Evolutionary conservation across 1,140 invertebrate species (phyloP), one percentile per base, ranked within the genome.

Genomic region (Lepidotrigona ventralis): DNA sequence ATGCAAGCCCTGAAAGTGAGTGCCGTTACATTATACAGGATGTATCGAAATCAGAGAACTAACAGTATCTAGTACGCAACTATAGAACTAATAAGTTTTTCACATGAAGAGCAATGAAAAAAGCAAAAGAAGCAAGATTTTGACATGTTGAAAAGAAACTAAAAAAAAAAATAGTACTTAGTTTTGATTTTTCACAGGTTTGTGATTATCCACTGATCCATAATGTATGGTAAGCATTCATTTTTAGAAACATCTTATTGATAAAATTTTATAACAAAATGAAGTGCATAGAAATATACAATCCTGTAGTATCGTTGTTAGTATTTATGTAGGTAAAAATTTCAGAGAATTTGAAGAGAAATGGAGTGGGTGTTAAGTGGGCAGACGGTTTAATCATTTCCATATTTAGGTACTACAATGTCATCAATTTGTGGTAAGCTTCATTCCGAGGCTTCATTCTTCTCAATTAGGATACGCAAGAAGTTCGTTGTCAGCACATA

Each of bases 11-110:
- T 19, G 80, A 78, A 71, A 85, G 70, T 83, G 51, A 70, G 26
- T 85, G 73, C 64, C 82, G 82, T 83, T 79, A 83, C 39, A 51
- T 73, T 73, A 0, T 87, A 88, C 74, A 87, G 71, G 70, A 70
- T 26, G 46, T 29, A 39, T 39, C 86, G 79, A 75, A 81, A 63
- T 5, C 23, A 12, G 29, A 8, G 68, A 56, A 54, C 63, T 56
- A 70, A 73, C 54, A 73, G 66, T 78, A 78, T 76, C 23, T 12
- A n/a, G n/a, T n/a, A 53, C 23, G 3, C 39, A 51, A 54, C 26
- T 17, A 46, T 64, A 14, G n/a, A 23, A 53, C 4, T 23, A 9
- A 46, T 71, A 15, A 46, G 17, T 17, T 15, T 51, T n/a, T 71
- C 70, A 53, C 70, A 51, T n/a, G 6, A 46, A 19, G 19, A 19